Base-by-base conservation (phyloP, 2,888 invertebrate genomes). In the Germaria angustata region DNA sequence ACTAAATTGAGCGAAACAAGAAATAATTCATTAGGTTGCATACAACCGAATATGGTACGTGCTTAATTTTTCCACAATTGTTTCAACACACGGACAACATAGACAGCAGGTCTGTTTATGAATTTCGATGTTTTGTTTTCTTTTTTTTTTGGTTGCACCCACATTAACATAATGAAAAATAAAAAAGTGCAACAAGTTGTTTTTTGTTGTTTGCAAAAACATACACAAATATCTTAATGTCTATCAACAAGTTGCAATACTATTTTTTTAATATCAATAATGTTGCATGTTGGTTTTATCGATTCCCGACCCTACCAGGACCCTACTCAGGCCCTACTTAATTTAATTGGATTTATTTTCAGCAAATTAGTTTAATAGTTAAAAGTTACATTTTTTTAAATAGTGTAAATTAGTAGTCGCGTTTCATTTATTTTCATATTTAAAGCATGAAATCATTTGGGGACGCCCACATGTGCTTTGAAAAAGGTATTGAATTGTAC, bases 51-150 rank as follows among this genome's bases (percentile, higher is more conserved):
- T 59, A 39, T 81, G 81, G 81, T 44, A 81, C 78, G 81, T 81
- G 81, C 81, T 81, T 78, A 78, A 81, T 73, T 73, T 73, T 55
- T 46, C 22, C 44, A 61, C 72, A 77, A 66, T 81, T 75, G 73
- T 63, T 69, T 46, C 44, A 22, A 41, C 13, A 57, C 59, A 39
- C 61, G 53, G 9, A 39, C 57, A 22, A 44, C 68, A 20, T 9
- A 15, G 51, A 20, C 44, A 41, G 63, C 51, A 20, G 49, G 34
- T 46, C n/a, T 66, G 13, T 11, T 51, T 55, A 36, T 28, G 11
- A 66, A n/a, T 28, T 71, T 69, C 46, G 53, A 46, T 71, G 2
- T 65, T 53, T n/a, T n/a, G n/a, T n/a, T n/a, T n/a, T n/a, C 5
- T 36, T 24, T 28, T 41, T 44, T 6, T 55, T 53, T 22, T 55